Conservation (phyloP, 2,888 invertebrate species). For the Thysanoteuthis rhombus region DNA sequence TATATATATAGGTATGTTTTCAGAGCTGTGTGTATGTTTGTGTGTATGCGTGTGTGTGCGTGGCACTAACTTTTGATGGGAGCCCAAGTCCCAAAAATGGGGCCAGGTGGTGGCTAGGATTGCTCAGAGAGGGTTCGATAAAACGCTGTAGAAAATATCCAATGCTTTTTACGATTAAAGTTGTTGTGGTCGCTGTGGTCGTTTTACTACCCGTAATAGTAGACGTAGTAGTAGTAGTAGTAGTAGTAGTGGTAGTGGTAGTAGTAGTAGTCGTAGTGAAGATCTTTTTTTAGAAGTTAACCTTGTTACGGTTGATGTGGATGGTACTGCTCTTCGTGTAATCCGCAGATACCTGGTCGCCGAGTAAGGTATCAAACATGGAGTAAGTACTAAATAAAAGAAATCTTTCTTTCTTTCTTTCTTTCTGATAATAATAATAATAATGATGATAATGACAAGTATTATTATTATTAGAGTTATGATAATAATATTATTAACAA, state of each 20-base stretch:
- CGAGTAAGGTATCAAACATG: neutral
- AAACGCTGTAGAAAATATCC: neutral
- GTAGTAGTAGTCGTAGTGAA: neutral
- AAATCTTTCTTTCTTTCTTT: neutral
- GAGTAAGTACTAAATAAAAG: neutral
- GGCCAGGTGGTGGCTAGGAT: neutral
- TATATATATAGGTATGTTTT: neutral
- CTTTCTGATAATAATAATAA: neutral
- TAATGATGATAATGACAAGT: neutral
- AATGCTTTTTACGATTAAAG: neutral
- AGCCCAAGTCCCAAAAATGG: neutral
- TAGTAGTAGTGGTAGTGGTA: neutral
- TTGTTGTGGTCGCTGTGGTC: neutral
- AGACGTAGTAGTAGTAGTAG: neutral
- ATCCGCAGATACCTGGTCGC: neutral
- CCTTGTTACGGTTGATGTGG: neutral
- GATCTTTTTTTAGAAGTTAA: neutral
- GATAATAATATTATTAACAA: neutral
- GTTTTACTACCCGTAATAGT: neutral
- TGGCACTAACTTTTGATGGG: neutral
- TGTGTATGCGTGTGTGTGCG: neutral
- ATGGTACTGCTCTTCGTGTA: neutral
- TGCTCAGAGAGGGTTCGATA: neutral
- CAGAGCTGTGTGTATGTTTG: neutral
- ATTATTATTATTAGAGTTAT: no score